These are phyloP conservation scores for Sardina pilchardus DNA, from an alignment of 2,113 vertebrate species.

Conservation along the genomic window DNA sequence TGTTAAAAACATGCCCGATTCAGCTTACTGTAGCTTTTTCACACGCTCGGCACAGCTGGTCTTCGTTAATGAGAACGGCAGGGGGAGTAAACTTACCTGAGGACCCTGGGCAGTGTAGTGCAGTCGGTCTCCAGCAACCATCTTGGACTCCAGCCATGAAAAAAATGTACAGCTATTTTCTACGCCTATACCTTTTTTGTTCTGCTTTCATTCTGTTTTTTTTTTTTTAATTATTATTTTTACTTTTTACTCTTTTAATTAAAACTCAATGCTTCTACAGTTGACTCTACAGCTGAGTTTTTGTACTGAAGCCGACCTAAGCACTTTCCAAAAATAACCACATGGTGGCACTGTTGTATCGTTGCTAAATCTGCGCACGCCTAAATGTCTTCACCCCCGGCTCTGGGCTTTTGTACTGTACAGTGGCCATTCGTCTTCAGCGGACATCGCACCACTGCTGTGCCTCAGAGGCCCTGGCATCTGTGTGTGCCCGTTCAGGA, in stretches of 20 bases:
- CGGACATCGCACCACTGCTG: neutral
- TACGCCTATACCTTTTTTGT: neutral
- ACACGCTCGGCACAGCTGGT: neutral
- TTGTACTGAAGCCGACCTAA: neutral
- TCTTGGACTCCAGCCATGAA: neutral
- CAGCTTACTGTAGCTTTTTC: constrained; percentile 2
- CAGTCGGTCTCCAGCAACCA: neutral
- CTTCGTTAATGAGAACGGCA: constrained; percentile 22
- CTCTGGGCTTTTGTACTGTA: neutral
- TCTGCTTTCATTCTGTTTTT: neutral
- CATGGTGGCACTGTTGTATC: constrained; percentile 1
- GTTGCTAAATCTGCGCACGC: neutral
- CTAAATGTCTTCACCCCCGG: neutral
- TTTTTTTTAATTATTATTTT: neutral
- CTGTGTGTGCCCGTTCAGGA: neutral
- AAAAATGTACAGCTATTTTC: neutral
- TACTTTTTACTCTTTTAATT: neutral
- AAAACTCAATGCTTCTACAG: constrained; percentile 9
- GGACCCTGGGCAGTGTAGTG: neutral
- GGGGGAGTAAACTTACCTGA: constrained; percentile 24
- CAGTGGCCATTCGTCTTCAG: neutral
- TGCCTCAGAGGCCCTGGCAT: neutral
- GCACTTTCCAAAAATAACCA: neutral
- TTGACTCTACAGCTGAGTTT: neutral
- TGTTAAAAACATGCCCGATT: neutral